These are phyloP conservation scores for Drosophila helvetica DNA, from an alignment of 2,888 invertebrate species.

Conservation along the genomic window DNA sequence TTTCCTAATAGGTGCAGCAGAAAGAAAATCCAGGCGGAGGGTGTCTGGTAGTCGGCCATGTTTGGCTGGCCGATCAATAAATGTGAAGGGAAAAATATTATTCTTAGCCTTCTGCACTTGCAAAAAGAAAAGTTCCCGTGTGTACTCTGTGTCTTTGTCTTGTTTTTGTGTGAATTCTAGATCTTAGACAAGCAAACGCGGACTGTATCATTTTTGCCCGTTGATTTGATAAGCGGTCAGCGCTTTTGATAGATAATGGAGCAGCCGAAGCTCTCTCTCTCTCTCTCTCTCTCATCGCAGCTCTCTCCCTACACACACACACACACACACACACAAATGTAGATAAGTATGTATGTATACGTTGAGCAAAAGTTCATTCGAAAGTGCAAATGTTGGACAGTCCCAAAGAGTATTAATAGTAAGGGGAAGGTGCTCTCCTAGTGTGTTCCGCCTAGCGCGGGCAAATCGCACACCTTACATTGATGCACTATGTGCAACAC, in stretches of 20 bases:
- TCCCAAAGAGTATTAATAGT: constrained; percentile 22
- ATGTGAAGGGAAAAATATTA: neutral
- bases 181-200: neutral
- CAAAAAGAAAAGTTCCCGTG: too few relatives aligned
- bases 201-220: neutral
- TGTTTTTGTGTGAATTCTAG: neutral
- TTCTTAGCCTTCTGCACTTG: too few relatives aligned
- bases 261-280: constrained; percentile 1
- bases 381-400: constrained; percentile 60
- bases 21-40: too few relatives aligned
- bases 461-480: neutral
- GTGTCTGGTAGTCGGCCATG: neutral
- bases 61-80: neutral
- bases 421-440: constrained; percentile 31
- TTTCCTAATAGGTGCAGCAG: neutral
- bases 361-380: constrained; percentile 37
- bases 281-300: neutral
- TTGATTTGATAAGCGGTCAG: neutral
- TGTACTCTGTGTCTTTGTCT: neutral
- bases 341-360: neutral
- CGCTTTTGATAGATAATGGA: constrained; percentile 6
- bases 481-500: too few relatives aligned
- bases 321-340: neutral
- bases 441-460: constrained; percentile 22
- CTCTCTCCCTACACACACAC: neutral